A percentile compares a stretch with the other conserved stretches of the same genome.
Evolutionary conservation across 1,140 invertebrate genomes (phyloP).

Genomic region (Ectropis grisescens): DNA sequence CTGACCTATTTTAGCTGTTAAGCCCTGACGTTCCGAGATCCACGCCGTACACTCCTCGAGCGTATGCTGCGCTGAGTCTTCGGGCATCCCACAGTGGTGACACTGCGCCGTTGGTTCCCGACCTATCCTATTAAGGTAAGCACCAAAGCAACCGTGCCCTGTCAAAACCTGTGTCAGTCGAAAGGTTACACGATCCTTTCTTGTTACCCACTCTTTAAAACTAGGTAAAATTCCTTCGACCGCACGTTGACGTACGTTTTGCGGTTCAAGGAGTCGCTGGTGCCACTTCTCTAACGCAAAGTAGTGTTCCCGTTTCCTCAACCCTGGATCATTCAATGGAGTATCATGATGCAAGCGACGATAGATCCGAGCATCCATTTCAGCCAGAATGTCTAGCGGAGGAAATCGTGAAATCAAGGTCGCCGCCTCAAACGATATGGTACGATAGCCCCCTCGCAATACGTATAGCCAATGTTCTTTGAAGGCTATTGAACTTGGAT

Average conservation of each 20-base stretch:
- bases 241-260: too few relatives aligned
- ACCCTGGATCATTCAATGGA: too few relatives aligned
- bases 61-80: constrained; percentile 9
- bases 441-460: constrained; percentile 5
- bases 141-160: constrained; percentile 16
- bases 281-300: too few relatives aligned
- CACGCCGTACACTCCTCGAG: constrained; percentile 6
- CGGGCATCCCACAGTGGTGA: constrained; percentile 1
- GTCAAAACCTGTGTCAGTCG: constrained; percentile 24
- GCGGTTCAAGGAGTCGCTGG: background rate
- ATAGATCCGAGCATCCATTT: constrained; percentile 3
- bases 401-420: background rate
- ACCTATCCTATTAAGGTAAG: constrained; percentile 1
- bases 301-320: too few relatives aligned
- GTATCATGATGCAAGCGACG: background rate
- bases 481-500: background rate
- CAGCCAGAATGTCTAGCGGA: background rate
- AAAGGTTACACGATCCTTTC: too few relatives aligned
- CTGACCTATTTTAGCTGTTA: constrained; percentile 1
- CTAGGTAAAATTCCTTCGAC: too few relatives aligned
- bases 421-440: constrained; percentile 4
- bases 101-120: background rate
- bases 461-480: constrained; percentile 4
- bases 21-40: background rate
- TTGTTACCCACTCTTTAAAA: too few relatives aligned